Percentiles rank a stretch among this genome's conserved stretches.
phyloP scores from a whole-genome alignment of 2,797 vertebrate genomes.

The Scomberomorus guttatus region DNA sequence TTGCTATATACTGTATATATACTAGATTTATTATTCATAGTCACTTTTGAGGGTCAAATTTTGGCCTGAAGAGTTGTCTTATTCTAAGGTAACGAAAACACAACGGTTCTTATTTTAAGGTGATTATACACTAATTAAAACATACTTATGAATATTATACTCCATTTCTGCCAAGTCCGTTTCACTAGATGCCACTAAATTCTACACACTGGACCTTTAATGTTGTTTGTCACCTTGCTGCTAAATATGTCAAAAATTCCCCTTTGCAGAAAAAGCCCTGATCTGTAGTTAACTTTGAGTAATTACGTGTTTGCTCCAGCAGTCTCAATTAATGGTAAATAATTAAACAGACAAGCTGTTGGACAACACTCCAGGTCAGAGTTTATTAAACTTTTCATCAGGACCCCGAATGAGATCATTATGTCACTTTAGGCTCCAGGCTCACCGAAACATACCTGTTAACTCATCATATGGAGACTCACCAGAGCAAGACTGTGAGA shows the following conservation, averaged over 20 bases:
- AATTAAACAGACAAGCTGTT: constrained; percentile 34
- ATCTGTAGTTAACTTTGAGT: constrained; percentile 13
- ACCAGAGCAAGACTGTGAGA: background rate
- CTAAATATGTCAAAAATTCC: constrained; percentile 7
- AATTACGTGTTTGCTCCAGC: constrained; percentile 32
- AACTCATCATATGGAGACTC: background rate
- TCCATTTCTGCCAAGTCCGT: no score
- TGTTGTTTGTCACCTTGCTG: no score
- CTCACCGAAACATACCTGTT: constrained; percentile 5
- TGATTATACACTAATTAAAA: no score
- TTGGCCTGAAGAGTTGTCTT: no score
- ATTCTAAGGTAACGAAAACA: no score
- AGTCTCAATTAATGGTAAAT: constrained; percentile 30
- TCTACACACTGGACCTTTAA: no score
- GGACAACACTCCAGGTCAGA: constrained; percentile 13
- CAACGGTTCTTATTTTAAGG: no score
- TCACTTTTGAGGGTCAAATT: no score
- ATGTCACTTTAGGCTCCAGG: constrained; percentile 1
- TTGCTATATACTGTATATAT: background rate
- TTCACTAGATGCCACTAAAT: no score
- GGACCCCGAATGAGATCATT: background rate
- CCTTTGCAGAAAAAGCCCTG: constrained; percentile 1
- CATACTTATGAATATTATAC: no score
- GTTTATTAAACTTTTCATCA: constrained; percentile 40
- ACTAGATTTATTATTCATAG: no score